A percentile compares a stretch with the other conserved stretches of the same genome.
phyloP scores from a whole-genome alignment of 2,797 vertebrate species.

The Eurystomus glaucurus region DNA sequence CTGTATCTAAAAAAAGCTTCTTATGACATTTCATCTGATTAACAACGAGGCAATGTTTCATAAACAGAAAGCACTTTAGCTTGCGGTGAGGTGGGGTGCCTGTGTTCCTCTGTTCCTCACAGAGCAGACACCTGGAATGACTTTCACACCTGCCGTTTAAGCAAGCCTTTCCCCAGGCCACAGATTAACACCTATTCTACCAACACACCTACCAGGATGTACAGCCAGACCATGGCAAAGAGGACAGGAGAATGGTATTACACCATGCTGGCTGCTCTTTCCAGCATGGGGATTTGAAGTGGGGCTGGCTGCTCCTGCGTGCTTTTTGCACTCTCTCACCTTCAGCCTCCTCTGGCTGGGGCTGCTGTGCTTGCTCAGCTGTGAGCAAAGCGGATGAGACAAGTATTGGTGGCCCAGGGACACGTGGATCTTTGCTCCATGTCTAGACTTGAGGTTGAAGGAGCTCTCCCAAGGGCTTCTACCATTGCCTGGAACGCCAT shows the following conservation, averaged over 20 bases:
- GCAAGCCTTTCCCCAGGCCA: background rate
- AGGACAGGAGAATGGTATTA: background rate
- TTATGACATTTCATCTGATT: conserved; percentile 25
- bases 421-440: fast-evolving
- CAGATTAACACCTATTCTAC: background rate
- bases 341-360: background rate
- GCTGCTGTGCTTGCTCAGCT: background rate
- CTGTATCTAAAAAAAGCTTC: conserved; percentile 1
- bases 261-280: background rate
- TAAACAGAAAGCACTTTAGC: conserved; percentile 17
- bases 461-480: background rate
- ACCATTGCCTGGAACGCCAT: background rate
- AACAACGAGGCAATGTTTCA: background rate
- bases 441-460: background rate
- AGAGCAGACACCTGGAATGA: background rate
- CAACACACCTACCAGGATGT: background rate
- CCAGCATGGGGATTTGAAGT: background rate
- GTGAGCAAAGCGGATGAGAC: background rate
- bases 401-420: background rate
- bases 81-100: background rate
- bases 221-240: background rate
- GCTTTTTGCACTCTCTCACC: background rate
- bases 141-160: background rate
- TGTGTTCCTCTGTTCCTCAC: background rate
- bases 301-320: background rate